Evolutionary conservation across 2,888 invertebrate species (phyloP), one percentile per base, ranked within the genome.

Genomic region (Vesta saturnalis): DNA sequence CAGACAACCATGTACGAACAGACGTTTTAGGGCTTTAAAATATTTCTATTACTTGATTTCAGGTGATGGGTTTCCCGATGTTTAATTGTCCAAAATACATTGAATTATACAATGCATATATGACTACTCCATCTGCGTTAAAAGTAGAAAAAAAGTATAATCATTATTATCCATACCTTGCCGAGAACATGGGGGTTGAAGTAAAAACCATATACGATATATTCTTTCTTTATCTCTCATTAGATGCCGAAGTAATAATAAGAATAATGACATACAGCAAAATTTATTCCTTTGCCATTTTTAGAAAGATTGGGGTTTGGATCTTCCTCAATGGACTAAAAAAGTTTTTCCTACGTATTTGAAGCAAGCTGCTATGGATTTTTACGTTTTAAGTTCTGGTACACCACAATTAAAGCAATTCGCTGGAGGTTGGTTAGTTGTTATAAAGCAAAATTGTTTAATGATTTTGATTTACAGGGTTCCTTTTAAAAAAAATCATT

Each of bases 21-120:
- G 6, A 30, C n/a, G 1, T 23, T 1, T 39, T 10, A 2, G 14
- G 14, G 14, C 10, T 30, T 10, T 43, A 14, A 3, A 43, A 12
- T 2, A n/a, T 43, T 43, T 2, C 14, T 4, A 43, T n/a, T 43
- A 12, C 10, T 2, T 2, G 6, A 12, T 63, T 43, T 15, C 15
- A 77, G 77, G 67, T 77, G 6, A 58, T 79, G 30, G 77, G 73
- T n/a, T 73, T 76, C 65, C 72, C 77, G 2, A 58, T 69, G 14
- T 67, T 66, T 54, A 76, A 75, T 61, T 78, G 78, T 60, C 75
- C 77, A 15, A 61, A 55, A 22, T 79, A 75, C 60, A 67, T 63
- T 15, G 60, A 72, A 21, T 57, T 71, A 1, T 77, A 72, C 49
- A 60, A 70, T 60, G 67, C 73, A 10, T 76, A 71, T 60, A 54